Evolutionary conservation across 1,140 invertebrate species (phyloP).

Genomic region (Scylla paramamosain): DNA sequence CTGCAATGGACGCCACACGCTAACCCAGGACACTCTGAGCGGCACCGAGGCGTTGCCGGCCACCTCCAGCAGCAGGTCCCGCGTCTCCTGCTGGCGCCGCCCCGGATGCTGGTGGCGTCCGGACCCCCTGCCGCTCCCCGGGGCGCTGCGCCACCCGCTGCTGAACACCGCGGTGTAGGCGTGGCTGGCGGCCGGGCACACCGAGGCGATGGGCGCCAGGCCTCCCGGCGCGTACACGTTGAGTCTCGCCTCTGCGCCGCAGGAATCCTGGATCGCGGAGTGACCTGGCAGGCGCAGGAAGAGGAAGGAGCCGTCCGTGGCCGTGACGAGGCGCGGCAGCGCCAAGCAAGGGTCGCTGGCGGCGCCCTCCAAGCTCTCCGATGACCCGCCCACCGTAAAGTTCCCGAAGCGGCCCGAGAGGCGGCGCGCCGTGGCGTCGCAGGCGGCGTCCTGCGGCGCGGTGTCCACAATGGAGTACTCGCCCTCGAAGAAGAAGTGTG

Average conservation of each 20-base stretch:
- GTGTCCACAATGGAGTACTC: conserved; percentile 74
- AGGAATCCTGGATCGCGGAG: conserved; percentile 59
- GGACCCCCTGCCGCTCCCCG: background rate
- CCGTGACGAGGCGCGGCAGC: conserved; percentile 70
- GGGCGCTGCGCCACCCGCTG: conserved; percentile 68
- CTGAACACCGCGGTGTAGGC: conserved; percentile 74
- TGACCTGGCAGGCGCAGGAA: conserved; percentile 69
- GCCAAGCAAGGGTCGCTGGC: conserved; percentile 58
- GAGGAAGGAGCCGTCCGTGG: conserved; percentile 75
- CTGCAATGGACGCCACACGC: conserved; percentile 76
- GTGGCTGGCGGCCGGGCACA: conserved; percentile 66
- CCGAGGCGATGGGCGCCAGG: conserved; percentile 72
- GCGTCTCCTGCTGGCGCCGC: conserved; percentile 57
- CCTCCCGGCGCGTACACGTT: conserved; percentile 75
- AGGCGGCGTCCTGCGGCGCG: background rate
- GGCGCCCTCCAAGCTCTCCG: conserved; percentile 36
- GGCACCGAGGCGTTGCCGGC: conserved; percentile 64
- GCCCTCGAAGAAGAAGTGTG: conserved; percentile 76
- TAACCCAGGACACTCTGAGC: conserved; percentile 71
- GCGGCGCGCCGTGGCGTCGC: conserved; percentile 1
- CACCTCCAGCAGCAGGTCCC: conserved; percentile 75
- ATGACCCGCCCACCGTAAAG: conserved; percentile 66
- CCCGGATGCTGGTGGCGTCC: conserved; percentile 51
- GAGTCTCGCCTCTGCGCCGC: conserved; percentile 68
- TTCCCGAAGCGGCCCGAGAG: conserved; percentile 68